Conservation (phyloP, 2,797 vertebrate genomes). For the Furcifer pardalis region DNA sequence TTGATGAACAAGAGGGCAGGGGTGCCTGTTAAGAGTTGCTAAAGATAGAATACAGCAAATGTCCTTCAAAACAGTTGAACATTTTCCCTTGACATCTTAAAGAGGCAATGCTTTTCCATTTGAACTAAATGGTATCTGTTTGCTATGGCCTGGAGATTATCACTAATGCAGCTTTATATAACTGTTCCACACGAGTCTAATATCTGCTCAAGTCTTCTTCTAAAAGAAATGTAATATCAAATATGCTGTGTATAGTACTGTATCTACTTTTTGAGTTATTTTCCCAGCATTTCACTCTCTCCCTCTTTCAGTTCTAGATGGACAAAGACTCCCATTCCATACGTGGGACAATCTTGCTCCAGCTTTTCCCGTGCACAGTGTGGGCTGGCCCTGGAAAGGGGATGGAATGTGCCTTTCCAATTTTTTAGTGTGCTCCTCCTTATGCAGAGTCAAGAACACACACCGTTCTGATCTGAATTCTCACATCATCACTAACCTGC, state of each 20-base stretch:
- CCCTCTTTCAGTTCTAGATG: constrained; percentile 24
- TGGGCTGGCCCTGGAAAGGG: constrained; percentile 13
- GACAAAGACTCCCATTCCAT: constrained; percentile 20
- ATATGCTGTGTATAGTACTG: background rate
- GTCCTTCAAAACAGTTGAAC: background rate
- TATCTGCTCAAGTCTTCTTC: background rate
- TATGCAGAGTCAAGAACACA: background rate
- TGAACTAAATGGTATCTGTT: background rate
- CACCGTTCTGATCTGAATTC: background rate
- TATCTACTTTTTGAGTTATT: background rate
- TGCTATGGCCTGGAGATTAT: background rate
- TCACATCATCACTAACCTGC: background rate
- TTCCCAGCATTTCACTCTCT: background rate
- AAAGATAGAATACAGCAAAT: background rate
- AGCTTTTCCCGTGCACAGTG: constrained; percentile 23
- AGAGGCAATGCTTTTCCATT: background rate
- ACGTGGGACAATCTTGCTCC: constrained; percentile 4
- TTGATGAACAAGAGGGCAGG: background rate
- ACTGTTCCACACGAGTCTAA: background rate
- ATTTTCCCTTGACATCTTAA: background rate
- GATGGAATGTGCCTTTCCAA: constrained; percentile 29
- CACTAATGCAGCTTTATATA: background rate
- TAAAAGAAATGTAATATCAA: background rate
- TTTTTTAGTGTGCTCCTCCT: background rate
- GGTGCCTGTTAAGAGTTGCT: background rate